Percentiles rank a stretch among this genome's conserved stretches.
phyloP scores from a whole-genome alignment of 2,797 vertebrate species.

The Pseudochirops cupreus region DNA sequence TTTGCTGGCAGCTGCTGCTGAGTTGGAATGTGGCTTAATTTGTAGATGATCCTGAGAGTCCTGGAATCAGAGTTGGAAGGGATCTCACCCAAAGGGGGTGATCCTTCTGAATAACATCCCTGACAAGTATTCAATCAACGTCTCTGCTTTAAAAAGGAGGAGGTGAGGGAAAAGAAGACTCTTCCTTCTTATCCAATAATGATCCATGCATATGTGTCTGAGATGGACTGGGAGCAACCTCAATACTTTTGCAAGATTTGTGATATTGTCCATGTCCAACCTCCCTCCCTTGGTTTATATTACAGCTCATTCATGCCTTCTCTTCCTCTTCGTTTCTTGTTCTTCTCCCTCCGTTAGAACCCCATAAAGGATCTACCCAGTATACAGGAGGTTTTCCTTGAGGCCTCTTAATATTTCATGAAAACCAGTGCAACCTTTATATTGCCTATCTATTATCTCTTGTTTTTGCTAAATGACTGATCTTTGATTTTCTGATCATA shows the following conservation, averaged over 20 bases:
- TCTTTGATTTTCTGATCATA: background rate
- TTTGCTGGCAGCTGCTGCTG: background rate
- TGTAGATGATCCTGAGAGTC: background rate
- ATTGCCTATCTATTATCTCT: background rate
- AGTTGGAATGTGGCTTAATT: background rate
- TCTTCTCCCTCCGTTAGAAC: background rate
- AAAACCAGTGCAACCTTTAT: background rate
- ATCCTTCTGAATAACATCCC: background rate
- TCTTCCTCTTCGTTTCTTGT: background rate
- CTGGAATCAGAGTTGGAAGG: background rate
- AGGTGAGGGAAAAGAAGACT: background rate
- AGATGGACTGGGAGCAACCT: background rate
- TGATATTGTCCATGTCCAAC: background rate
- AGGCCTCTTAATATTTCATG: background rate
- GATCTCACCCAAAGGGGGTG: background rate
- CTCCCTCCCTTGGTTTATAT: background rate
- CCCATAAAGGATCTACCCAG: background rate
- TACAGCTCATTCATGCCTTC: background rate
- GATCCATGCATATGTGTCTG: background rate
- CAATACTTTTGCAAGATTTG: background rate
- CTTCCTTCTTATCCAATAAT: background rate
- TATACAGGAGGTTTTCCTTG: background rate
- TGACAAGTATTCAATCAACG: background rate
- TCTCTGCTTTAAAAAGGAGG: background rate
- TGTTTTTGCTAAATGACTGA: background rate